phyloP scores from a whole-genome alignment of 2,113 vertebrate genomes.

The Psammodynastes pulverulentus region DNA sequence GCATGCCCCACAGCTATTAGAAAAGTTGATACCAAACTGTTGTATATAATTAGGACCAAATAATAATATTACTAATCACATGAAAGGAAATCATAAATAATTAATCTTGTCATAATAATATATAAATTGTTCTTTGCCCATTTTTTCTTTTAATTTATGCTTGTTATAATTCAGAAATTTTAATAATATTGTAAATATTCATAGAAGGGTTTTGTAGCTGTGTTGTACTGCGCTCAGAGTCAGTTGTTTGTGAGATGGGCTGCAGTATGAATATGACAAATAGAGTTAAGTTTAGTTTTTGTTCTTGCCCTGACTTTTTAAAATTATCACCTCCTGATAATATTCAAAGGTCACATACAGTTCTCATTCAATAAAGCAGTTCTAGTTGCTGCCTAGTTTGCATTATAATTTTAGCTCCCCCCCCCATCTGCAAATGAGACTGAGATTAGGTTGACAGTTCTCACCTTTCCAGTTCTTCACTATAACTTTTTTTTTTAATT shows the following conservation, averaged over 20 bases:
- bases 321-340: not conserved
- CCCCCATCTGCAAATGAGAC: not conserved
- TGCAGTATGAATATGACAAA: not conserved
- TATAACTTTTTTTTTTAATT: not conserved
- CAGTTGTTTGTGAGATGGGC: not conserved
- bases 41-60: not conserved
- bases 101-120: not conserved
- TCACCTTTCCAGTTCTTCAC: not conserved
- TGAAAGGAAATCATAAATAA: not conserved
- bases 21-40: not conserved
- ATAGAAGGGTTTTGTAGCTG: not conserved
- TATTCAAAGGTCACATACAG: not conserved
- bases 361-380: not conserved
- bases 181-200: not conserved
- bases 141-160: not conserved
- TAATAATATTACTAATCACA: not conserved
- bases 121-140: not conserved
- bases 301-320: not conserved
- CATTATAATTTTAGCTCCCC: not conserved
- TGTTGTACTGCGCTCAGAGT: not conserved
- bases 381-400: not conserved
- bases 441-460: rapidly evolving
- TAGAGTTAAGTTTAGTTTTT: not conserved
- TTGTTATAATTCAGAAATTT: not conserved
- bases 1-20: not conserved